These are phyloP conservation scores for Drosophila ezoana DNA, from an alignment of 2,888 invertebrate species.

Conservation along the genomic window DNA sequence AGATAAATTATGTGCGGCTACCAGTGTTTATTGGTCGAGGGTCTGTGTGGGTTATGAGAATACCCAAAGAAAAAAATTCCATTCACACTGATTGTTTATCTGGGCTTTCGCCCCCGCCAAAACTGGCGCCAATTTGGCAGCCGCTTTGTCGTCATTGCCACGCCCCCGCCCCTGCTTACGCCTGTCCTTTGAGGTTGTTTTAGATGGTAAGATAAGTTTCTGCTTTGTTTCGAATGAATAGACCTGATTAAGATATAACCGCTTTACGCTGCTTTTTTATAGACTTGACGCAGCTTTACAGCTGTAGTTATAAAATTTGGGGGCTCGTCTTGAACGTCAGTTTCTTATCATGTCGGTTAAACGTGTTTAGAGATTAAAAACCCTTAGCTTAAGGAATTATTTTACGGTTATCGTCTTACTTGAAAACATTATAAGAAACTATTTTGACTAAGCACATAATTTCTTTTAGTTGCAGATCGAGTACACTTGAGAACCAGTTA, in stretches of 20 bases:
- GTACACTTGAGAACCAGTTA: not conserved
- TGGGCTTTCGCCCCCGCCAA: not conserved
- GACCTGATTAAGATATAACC: conserved; percentile 28
- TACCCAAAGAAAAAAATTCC: conserved; percentile 22
- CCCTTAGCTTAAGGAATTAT: too few species aligned
- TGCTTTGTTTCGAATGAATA: not conserved
- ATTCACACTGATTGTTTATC: conserved; percentile 32
- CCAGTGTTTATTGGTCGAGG: conserved; percentile 1
- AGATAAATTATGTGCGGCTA: conserved; percentile 27
- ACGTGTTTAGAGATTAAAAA: not conserved
- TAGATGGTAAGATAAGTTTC: conserved; percentile 7
- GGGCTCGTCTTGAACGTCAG: conserved; percentile 62
- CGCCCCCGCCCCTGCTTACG: not conserved
- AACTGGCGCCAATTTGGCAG: conserved; percentile 2
- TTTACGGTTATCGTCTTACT: too few species aligned
- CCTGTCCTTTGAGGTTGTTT: not conserved
- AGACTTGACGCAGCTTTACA: not conserved
- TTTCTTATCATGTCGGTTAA: conserved; percentile 34
- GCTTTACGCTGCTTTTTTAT: conserved; percentile 22
- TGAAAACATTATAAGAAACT: too few species aligned
- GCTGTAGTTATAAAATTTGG: conserved; percentile 2
- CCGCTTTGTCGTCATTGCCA: conserved; percentile 18
- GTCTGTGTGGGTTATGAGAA: too few species aligned
- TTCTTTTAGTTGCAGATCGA: not conserved
- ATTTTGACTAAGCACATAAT: not conserved